Evolutionary conservation across 64 coral and sea anemone genomes (phyloP), one percentile per base, ranked within the genome.

Genomic region (Acropora yongei): DNA sequence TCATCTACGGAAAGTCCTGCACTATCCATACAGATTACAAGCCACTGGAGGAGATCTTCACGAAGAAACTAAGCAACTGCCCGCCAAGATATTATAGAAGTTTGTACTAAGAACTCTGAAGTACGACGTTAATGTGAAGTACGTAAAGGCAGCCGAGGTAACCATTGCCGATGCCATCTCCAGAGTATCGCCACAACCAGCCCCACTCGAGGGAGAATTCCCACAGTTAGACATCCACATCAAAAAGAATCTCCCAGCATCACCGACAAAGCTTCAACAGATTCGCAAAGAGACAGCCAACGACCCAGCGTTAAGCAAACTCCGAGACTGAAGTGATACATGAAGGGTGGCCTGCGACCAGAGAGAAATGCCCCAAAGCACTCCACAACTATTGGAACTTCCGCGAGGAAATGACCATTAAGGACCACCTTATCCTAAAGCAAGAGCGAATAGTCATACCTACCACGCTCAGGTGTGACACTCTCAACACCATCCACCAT

Each of bases 331-430:
- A 78, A 53, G 44, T 75, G 61, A 87, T 93, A 50, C 88, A 83
- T 80, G 66, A 88, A 89, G 87, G 79, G 44, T 93, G 85, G 86
- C 86, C 92, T 89, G 86, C 61, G 93, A 13, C 86, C 90, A 30
- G 30, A 30, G 30, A 30, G 30, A 30, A 30, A 30, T 30, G 30
- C 30, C 30, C 30, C 30, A 30, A 77, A 41, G 41, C 76, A 69
- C 79, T 92, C 39, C 86, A 84, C 51, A 89, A 88, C 77, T 91
- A 87, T 57, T 95, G 88, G 94, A 91, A 95, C 67, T 90, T 86
- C 51, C 42, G 88, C 58, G 92, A 93, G 72, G 69, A 89, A 18
- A 42, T 93, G 2, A 93, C 92, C 47, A 93, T 93, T 72, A 76
- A 93, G 75, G 91, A 93, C 84, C 74, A 76, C 43, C 40, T 93